phyloP scores from a whole-genome alignment of 2,888 invertebrate genomes.

The Chrysopilus asiliformis region DNA sequence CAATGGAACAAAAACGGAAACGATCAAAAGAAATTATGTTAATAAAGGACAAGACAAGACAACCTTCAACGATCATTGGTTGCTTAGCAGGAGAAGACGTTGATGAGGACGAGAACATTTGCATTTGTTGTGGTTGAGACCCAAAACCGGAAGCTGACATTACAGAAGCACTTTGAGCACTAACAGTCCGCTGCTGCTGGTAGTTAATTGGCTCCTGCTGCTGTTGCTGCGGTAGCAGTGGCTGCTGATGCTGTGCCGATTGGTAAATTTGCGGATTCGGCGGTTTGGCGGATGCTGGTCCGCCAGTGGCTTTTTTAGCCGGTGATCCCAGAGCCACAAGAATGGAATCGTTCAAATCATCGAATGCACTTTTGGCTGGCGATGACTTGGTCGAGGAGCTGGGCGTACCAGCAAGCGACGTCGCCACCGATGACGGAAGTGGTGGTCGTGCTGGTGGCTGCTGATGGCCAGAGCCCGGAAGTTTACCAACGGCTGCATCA shows the following conservation, averaged over 20 bases:
- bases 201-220: conserved; percentile 18
- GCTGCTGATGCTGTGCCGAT: conserved; percentile 16
- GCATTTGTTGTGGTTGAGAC: conserved; percentile 20
- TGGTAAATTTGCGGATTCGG: conserved; percentile 14
- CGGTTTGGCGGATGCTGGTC: conserved; percentile 10
- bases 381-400: conserved; percentile 16
- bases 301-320: conserved; percentile 10
- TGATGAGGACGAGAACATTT: conserved; percentile 16
- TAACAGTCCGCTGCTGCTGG: conserved; percentile 15
- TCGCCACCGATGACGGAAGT: conserved; percentile 29
- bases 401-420: too few relatives aligned
- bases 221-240: conserved; percentile 19
- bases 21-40: conserved; percentile 30
- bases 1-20: conserved; percentile 26
- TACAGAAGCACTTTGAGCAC: conserved; percentile 9
- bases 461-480: neutral
- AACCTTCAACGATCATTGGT: conserved; percentile 34
- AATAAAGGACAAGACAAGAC: conserved; percentile 23
- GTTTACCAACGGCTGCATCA: conserved; percentile 4
- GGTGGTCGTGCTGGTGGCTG: conserved; percentile 35
- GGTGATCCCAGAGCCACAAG: conserved; percentile 47
- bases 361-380: conserved; percentile 48
- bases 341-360: conserved; percentile 55
- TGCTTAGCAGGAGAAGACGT: conserved; percentile 36
- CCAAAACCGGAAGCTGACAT: conserved; percentile 11